Conservation (phyloP, 2,888 invertebrate species). For the Himalopsyche japonica region DNA sequence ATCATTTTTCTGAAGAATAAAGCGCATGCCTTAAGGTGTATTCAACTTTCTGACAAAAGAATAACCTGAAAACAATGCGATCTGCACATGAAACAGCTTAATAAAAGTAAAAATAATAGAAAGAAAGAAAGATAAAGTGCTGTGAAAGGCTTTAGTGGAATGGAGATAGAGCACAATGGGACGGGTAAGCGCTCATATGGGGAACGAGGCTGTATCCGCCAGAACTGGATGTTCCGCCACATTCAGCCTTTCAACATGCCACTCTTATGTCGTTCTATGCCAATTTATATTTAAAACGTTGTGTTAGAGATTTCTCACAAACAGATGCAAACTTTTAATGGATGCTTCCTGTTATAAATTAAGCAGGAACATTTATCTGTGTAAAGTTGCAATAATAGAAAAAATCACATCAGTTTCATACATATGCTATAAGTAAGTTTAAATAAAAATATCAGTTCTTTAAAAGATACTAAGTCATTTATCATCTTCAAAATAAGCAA, state of each 20-base stretch:
- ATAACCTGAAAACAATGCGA: slow-evolving; percentile 36
- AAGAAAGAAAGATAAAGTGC: slow-evolving; percentile 37
- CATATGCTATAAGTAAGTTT: too few relatives aligned
- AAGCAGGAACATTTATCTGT: too few relatives aligned
- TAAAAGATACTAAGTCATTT: too few relatives aligned
- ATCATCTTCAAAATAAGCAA: too few relatives aligned
- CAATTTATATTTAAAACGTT: background rate
- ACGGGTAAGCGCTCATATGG: slow-evolving; percentile 3
- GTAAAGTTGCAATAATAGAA: background rate
- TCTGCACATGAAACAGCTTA: slow-evolving; percentile 35
- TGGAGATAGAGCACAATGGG: slow-evolving; percentile 26
- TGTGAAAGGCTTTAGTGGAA: slow-evolving; percentile 32
- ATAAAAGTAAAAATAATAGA: slow-evolving; percentile 38
- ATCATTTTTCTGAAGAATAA: background rate
- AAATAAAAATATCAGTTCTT: too few relatives aligned
- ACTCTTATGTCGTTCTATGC: background rate
- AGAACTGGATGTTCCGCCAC: slow-evolving; percentile 1
- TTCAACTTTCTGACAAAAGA: slow-evolving; percentile 25
- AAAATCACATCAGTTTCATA: background rate
- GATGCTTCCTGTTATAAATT: background rate
- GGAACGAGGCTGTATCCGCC: slow-evolving; percentile 1
- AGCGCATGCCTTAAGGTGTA: slow-evolving; percentile 19
- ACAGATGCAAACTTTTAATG: background rate
- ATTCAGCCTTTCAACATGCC: background rate
- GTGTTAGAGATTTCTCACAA: background rate